phyloP scores from a whole-genome alignment of 2,888 invertebrate genomes.

The Aspidapion aeneum region DNA sequence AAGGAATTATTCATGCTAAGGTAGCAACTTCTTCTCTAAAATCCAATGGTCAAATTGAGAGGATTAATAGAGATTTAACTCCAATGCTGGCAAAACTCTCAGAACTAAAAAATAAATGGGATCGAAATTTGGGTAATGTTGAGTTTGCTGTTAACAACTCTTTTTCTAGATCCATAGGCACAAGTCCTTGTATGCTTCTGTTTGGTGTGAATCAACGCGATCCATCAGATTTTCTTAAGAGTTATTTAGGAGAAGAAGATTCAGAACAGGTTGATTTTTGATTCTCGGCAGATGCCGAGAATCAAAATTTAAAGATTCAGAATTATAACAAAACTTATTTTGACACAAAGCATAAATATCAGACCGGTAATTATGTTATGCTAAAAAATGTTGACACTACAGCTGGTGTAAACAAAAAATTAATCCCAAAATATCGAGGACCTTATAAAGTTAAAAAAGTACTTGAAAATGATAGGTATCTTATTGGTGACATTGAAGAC shows the following conservation, averaged over 20 bases:
- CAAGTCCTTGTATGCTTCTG: conserved; percentile 3
- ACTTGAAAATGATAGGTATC: conserved; percentile 30
- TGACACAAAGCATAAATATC: conserved; percentile 15
- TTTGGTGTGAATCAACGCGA: conserved; percentile 12
- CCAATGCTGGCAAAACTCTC: conserved; percentile 13
- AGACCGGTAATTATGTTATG: conserved; percentile 26
- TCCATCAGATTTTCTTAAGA: conserved; percentile 4
- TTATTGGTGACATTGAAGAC: conserved; percentile 2
- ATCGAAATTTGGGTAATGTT: conserved; percentile 9
- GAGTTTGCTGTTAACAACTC: conserved; percentile 18
- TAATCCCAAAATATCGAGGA: conserved; percentile 28
- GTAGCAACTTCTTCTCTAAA: conserved; percentile 11
- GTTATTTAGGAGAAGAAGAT: conserved; percentile 1
- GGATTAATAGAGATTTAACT: conserved; percentile 13
- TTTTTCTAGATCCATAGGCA: conserved; percentile 7
- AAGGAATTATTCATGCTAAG: conserved; percentile 10
- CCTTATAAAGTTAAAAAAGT: conserved; percentile 27
- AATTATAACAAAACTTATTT: conserved; percentile 12
- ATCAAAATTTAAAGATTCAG: conserved; percentile 4
- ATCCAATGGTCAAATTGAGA: conserved; percentile 15
- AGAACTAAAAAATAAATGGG: conserved; percentile 15
- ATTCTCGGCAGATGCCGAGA: conserved; percentile 2
- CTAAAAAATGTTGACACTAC: conserved; percentile 25
- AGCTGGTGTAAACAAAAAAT: conserved; percentile 26
- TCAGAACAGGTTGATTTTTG: conserved; percentile 3